These are phyloP conservation scores for Psilopsiagon aurifrons DNA, from an alignment of 2,113 vertebrate species.

Conservation along the genomic window DNA sequence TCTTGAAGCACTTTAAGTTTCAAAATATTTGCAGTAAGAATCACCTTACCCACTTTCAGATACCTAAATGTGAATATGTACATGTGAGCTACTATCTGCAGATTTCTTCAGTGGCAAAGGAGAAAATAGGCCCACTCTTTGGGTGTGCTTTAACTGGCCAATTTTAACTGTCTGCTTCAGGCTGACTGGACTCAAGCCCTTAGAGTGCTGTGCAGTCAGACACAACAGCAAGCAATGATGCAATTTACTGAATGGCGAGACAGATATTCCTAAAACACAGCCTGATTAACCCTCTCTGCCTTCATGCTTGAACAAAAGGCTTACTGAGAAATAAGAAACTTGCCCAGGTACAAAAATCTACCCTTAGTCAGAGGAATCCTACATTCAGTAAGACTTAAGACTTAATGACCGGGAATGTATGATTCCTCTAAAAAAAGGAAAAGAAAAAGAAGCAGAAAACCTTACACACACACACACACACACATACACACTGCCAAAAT, in stretches of 20 bases:
- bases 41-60: neutral
- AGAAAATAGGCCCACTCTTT: neutral
- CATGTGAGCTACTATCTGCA: neutral
- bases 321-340: neutral
- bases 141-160: neutral
- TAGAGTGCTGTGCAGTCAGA: neutral
- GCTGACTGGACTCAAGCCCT: neutral
- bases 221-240: neutral
- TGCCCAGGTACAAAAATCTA: neutral
- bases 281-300: neutral
- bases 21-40: neutral
- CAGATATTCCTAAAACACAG: neutral
- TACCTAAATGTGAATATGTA: neutral
- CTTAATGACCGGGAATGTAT: neutral
- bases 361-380: neutral
- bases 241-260: slow-evolving; percentile 35
- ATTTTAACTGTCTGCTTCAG: neutral
- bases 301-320: neutral
- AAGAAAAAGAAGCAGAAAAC: neutral
- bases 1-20: neutral
- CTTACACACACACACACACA: no score
- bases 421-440: neutral
- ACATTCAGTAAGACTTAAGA: neutral
- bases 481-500: no score
- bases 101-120: neutral